Base-by-base conservation (phyloP, 1,140 invertebrate genomes). In the Trissolcus basalis region DNA sequence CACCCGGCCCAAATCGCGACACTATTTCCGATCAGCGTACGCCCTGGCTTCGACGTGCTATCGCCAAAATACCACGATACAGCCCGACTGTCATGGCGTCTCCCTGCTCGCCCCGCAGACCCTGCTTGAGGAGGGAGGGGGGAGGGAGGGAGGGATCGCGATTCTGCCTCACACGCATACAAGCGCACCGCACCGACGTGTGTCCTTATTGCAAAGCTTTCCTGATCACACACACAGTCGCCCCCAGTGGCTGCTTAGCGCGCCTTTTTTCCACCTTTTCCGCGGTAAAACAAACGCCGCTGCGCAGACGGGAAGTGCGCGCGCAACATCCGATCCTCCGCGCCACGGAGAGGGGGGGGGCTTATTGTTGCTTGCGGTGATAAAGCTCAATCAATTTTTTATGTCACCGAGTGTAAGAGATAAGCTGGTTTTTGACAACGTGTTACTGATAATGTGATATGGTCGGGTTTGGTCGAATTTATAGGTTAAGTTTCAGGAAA, bases 41-140 rank as follows among this genome's bases (percentile, higher is more conserved):
- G 32, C 27, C 41, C 15, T 53, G 33, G 55, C 11, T 51, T 13
- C 16, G 35, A 64, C 53, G 63, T 47, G 15, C 59, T 59, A 60
- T 68, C 49, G 60, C 45, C 51, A 64, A 67, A 53, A 64, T 67
- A 58, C 56, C 48, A 53, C 33, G 41, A 58, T 41, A 51, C 51
- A 11, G 14, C 44, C 64, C 50, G 64, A 76, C 60, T 71, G 73
- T 69, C 65, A 77, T 77, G 73, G 73, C 73, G 73, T 70, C 59
- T 35, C 67, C 73, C 55, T 60, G 55, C 60, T 9, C 60, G 71
- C 71, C 63, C 71, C 71, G 56, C 10, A 33, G 47, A 56, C 43
- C 45, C 54, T 60, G 50, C 15, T 35, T 16, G 15, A 9, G 60
- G 33, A 16, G 41, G 15, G 16, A n/a, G n/a, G n/a, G n/a, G n/a